These are phyloP conservation scores for Rhopalosiphum nymphaeae DNA, from an alignment of 2,888 invertebrate genomes.

Conservation along the genomic window DNA sequence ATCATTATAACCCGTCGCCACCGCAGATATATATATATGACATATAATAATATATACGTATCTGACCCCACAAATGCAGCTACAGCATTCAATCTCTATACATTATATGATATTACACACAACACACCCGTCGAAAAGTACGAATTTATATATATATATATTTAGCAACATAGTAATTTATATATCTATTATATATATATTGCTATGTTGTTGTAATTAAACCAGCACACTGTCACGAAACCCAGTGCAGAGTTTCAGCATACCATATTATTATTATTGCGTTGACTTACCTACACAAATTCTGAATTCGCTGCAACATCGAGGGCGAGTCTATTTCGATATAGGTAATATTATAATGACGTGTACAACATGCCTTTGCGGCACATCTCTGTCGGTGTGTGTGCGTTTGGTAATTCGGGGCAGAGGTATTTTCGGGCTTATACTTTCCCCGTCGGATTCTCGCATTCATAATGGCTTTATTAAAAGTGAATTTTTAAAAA, in stretches of 20 bases:
- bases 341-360: neutral
- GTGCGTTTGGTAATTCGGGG: neutral
- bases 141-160: neutral
- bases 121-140: neutral
- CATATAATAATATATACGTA: neutral
- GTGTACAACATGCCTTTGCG: neutral
- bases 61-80: neutral
- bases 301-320: neutral
- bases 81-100: slow-evolving; percentile 7
- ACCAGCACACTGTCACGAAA: neutral
- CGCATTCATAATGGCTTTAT: neutral
- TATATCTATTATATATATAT: no score
- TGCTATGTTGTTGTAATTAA: neutral
- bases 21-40: neutral
- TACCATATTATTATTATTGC: neutral
- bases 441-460: neutral
- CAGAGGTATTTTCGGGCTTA: no score
- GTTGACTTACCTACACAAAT: neutral
- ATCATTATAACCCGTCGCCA: slow-evolving; percentile 47
- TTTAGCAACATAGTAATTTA: no score
- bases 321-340: neutral
- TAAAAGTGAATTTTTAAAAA: neutral
- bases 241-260: neutral
- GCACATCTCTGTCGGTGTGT: neutral
- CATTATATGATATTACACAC: neutral